These are phyloP conservation scores for Salticus scenicus DNA, from an alignment of 2,888 invertebrate genomes.

Conservation along the genomic window DNA sequence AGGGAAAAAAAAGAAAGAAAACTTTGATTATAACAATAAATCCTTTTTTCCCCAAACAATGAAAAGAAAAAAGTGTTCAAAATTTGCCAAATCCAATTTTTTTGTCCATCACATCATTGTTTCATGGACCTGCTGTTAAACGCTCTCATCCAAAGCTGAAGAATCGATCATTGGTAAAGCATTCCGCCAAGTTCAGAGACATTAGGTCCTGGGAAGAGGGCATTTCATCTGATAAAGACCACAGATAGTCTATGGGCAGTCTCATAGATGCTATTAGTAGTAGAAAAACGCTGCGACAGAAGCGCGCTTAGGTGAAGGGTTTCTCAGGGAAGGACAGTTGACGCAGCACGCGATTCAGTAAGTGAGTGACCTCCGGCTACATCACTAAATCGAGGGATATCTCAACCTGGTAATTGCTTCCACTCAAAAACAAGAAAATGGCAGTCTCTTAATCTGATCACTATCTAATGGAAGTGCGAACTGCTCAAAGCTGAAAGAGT, in stretches of 20 bases:
- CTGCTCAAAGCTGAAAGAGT: background rate
- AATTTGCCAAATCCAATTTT: constrained; percentile 15
- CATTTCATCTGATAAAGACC: constrained; percentile 42
- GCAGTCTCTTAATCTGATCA: background rate
- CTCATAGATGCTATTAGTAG: constrained; percentile 45
- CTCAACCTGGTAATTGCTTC: constrained; percentile 41
- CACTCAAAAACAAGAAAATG: constrained; percentile 9
- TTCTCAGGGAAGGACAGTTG: constrained; percentile 60
- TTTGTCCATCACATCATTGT: constrained; percentile 50
- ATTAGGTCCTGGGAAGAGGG: constrained; percentile 60
- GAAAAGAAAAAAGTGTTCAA: constrained; percentile 1
- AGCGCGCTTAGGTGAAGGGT: constrained; percentile 63
- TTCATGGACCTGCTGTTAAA: constrained; percentile 8
- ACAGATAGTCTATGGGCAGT: constrained; percentile 46
- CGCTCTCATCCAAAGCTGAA: constrained; percentile 45
- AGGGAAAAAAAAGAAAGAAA: background rate
- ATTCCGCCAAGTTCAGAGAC: constrained; percentile 50
- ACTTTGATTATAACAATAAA: constrained; percentile 26
- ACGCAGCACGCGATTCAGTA: constrained; percentile 58
- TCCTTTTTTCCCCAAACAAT: constrained; percentile 29
- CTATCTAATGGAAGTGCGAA: background rate
- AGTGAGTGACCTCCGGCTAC: constrained; percentile 64
- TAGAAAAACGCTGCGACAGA: constrained; percentile 42
- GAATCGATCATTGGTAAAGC: constrained; percentile 62
- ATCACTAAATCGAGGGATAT: constrained; percentile 48